Evolutionary conservation across 2,888 invertebrate genomes (phyloP).

Genomic region (Rutpela maculata): DNA sequence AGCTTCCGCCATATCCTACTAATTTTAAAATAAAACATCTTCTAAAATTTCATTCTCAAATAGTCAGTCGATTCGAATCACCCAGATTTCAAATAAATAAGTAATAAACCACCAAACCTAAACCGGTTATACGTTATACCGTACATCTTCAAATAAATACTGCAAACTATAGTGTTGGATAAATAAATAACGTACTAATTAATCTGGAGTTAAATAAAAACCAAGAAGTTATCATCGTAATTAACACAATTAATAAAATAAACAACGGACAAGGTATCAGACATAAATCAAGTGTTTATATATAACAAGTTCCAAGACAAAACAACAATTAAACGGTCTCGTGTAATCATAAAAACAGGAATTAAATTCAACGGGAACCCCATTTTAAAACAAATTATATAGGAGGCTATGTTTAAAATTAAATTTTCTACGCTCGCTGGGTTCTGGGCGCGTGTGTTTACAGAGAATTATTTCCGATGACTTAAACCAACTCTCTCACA

Average conservation of each 20-base stretch:
- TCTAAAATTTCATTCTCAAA: too few species aligned
- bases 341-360: slow-evolving; percentile 40
- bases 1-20: too few species aligned
- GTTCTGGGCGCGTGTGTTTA: slow-evolving; percentile 39
- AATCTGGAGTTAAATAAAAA: slow-evolving; percentile 22
- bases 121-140: slow-evolving; percentile 25
- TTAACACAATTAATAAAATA: slow-evolving; percentile 49
- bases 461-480: slow-evolving; percentile 26
- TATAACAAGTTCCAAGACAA: slow-evolving; percentile 41
- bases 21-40: too few species aligned
- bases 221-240: slow-evolving; percentile 37
- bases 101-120: neutral
- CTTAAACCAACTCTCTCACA: neutral
- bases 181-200: slow-evolving; percentile 34
- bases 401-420: slow-evolving; percentile 45
- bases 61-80: neutral
- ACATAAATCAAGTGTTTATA: slow-evolving; percentile 47
- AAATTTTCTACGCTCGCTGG: slow-evolving; percentile 43
- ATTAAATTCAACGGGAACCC: slow-evolving; percentile 38
- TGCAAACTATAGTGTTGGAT: slow-evolving; percentile 20
- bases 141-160: slow-evolving; percentile 27
- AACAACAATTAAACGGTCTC: slow-evolving; percentile 45
- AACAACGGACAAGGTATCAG: slow-evolving; percentile 41
- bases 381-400: slow-evolving; percentile 38
- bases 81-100: slow-evolving; percentile 23